These are phyloP conservation scores for Exocentrus adspersus DNA, from an alignment of 2,888 invertebrate species.

Conservation along the genomic window DNA sequence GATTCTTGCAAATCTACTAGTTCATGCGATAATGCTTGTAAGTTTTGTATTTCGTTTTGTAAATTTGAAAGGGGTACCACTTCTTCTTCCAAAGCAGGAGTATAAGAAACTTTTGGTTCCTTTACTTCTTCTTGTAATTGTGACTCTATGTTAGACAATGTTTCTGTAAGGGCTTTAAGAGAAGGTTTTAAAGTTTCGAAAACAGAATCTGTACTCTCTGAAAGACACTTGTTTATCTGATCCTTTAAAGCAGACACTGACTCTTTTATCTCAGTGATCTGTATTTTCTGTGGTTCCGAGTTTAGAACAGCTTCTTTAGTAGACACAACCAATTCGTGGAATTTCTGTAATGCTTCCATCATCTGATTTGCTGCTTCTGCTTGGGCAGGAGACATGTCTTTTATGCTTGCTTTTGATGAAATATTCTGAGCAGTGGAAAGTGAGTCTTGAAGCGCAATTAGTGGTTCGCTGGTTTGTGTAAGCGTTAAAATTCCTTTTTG, in stretches of 20 bases:
- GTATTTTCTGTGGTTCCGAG: neutral
- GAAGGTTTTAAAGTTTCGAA: neutral
- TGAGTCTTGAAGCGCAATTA: neutral
- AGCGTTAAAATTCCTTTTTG: neutral
- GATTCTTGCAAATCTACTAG: slow-evolving; percentile 38
- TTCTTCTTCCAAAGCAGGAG: neutral
- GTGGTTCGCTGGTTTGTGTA: slow-evolving; percentile 3
- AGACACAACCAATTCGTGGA: neutral
- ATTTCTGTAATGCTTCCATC: neutral
- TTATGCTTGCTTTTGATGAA: neutral
- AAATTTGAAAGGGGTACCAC: slow-evolving; percentile 23
- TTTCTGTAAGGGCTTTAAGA: slow-evolving; percentile 14
- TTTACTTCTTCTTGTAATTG: neutral
- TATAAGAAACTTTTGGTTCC: neutral
- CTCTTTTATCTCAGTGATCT: neutral
- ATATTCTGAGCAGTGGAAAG: neutral
- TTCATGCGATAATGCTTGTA: slow-evolving; percentile 30
- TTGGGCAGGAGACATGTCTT: slow-evolving; percentile 7
- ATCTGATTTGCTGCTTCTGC: neutral
- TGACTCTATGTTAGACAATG: slow-evolving; percentile 22
- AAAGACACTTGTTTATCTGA: slow-evolving; percentile 9
- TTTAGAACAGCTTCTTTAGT: slow-evolving; percentile 6
- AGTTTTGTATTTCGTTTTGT: slow-evolving; percentile 31
- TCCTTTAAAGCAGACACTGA: neutral
- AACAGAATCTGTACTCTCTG: neutral